phyloP scores from a whole-genome alignment of 2,113 vertebrate species.

The Antechinus stuartii region DNA sequence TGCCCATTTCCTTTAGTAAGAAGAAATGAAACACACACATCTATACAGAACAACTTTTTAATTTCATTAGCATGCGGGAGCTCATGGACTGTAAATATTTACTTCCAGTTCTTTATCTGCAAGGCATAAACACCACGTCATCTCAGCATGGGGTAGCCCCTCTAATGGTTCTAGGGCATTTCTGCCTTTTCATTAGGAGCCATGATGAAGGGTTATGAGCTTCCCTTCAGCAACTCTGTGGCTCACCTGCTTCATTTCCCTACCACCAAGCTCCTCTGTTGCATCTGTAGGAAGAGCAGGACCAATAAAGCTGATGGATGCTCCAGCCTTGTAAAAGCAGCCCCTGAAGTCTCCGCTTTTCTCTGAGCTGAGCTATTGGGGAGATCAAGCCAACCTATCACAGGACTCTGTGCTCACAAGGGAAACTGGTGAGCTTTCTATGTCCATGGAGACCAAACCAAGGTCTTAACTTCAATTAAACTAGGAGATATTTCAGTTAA shows the following conservation, averaged over 20 bases:
- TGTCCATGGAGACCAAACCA: not conserved
- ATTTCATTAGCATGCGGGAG: slow-evolving; percentile 50
- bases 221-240: not conserved
- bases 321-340: not conserved
- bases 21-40: slow-evolving; percentile 47
- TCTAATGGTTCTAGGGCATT: too few species aligned
- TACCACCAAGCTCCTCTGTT: not conserved
- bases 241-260: not conserved
- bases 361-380: not conserved
- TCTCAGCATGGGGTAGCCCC: not conserved
- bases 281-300: not conserved
- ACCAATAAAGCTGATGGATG: not conserved
- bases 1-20: slow-evolving; percentile 36
- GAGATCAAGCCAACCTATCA: not conserved
- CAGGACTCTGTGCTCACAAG: not conserved
- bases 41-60: slow-evolving; percentile 18
- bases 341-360: not conserved
- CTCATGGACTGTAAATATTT: slow-evolving; percentile 70
- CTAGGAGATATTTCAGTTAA: slow-evolving; percentile 8
- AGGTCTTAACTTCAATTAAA: not conserved
- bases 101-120: slow-evolving; percentile 59
- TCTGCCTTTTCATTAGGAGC: not conserved
- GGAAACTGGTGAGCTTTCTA: not conserved
- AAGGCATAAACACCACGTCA: slow-evolving; percentile 24
- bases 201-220: rapidly evolving